Conservation (phyloP, 2,113 vertebrate genomes). For the Tragelaphus scriptus region DNA sequence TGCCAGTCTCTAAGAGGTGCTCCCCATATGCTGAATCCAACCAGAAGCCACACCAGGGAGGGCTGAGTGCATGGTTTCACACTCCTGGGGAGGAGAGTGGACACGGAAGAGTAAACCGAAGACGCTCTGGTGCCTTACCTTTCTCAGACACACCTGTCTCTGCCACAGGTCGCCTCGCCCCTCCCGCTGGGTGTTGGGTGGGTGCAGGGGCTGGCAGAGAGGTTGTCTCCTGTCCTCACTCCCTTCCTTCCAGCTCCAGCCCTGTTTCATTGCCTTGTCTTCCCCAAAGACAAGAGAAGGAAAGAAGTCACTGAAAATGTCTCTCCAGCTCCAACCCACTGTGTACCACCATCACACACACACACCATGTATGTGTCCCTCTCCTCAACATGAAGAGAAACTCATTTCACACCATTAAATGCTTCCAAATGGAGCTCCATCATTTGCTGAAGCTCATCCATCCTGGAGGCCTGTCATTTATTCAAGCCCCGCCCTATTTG, state of each 20-base stretch:
- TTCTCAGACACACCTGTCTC: neutral
- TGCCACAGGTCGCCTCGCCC: rapidly evolving
- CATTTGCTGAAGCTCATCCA: neutral
- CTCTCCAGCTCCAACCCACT: neutral
- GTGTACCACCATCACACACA: neutral
- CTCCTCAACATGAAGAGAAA: neutral
- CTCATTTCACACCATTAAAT: neutral
- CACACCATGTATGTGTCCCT: neutral
- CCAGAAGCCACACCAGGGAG: neutral
- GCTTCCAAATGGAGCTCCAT: neutral
- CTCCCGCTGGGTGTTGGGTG: rapidly evolving
- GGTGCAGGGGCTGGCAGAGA: neutral
- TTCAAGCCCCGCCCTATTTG: constrained; percentile 16
- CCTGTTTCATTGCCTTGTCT: neutral
- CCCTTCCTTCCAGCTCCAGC: neutral
- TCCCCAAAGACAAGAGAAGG: neutral
- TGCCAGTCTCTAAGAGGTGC: neutral
- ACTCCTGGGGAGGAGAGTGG: neutral
- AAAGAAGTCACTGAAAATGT: neutral
- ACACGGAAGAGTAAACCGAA: neutral
- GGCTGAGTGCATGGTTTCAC: neutral
- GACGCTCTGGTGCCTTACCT: rapidly evolving
- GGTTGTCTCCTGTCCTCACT: neutral
- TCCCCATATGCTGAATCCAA: neutral
- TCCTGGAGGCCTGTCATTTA: neutral